phyloP scores from a whole-genome alignment of 2,888 invertebrate species.

The Uloborus plumipes region DNA sequence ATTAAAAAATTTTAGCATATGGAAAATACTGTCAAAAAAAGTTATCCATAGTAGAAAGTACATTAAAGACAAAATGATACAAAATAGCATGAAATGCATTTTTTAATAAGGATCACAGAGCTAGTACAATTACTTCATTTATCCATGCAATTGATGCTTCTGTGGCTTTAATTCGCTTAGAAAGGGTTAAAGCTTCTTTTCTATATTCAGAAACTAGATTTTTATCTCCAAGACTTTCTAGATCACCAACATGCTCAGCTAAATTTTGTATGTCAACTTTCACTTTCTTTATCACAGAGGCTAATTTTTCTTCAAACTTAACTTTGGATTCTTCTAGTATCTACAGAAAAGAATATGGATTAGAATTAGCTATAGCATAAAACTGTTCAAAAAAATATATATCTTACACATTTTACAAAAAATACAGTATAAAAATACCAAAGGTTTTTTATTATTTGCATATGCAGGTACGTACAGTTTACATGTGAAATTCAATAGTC shows the following conservation, averaged over 20 bases:
- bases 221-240: constrained; percentile 87
- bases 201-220: constrained; percentile 83
- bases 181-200: constrained; percentile 81
- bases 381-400: background rate
- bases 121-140: constrained; percentile 75
- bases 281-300: constrained; percentile 79
- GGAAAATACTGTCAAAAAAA: background rate
- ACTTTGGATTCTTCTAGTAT: constrained; percentile 86
- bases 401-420: background rate
- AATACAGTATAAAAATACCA: background rate
- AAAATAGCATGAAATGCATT: constrained; percentile 15
- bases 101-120: background rate
- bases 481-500: too few relatives aligned
- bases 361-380: too few relatives aligned
- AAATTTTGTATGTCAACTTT: constrained; percentile 81
- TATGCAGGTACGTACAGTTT: background rate
- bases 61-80: background rate
- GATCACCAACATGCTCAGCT: constrained; percentile 81
- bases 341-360: constrained; percentile 66
- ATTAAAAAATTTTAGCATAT: constrained; percentile 12
- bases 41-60: background rate
- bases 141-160: constrained; percentile 86
- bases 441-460: background rate
- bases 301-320: constrained; percentile 85
- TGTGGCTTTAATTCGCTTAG: constrained; percentile 82